phyloP scores from a whole-genome alignment of 2,888 invertebrate species.

The Tachina grossa region DNA sequence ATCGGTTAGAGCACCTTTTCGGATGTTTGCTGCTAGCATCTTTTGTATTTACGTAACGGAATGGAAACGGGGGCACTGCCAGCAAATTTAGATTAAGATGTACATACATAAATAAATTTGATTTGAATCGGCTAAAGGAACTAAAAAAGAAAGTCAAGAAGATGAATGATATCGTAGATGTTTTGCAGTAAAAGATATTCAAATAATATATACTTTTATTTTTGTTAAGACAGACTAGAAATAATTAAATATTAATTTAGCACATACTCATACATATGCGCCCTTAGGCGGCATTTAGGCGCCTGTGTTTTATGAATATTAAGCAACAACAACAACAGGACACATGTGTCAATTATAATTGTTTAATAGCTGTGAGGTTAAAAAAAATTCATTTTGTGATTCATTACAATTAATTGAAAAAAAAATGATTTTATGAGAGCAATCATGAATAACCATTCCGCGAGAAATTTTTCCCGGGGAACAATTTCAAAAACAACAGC shows the following conservation, averaged over 20 bases:
- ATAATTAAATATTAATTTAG: slow-evolving; percentile 46
- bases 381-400: too few relatives aligned
- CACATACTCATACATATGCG: slow-evolving; percentile 5
- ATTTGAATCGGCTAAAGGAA: neutral
- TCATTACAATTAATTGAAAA: too few relatives aligned
- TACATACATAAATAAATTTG: slow-evolving; percentile 23
- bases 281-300: neutral
- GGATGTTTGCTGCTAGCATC: neutral
- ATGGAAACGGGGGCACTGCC: neutral
- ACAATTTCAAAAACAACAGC: too few relatives aligned
- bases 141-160: neutral
- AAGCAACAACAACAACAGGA: neutral
- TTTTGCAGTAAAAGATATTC: too few relatives aligned
- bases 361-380: too few relatives aligned
- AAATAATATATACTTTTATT: slow-evolving; percentile 4
- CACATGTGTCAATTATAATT: too few relatives aligned
- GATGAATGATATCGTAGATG: neutral
- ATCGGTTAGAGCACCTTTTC: neutral
- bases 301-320: neutral
- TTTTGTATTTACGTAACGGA: too few relatives aligned
- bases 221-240: neutral
- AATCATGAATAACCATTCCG: too few relatives aligned
- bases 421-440: too few relatives aligned
- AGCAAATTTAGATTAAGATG: slow-evolving; percentile 23
- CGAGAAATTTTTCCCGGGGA: too few relatives aligned